Base-by-base conservation (phyloP, 2,888 invertebrate species). In the Melanchra persicariae region DNA sequence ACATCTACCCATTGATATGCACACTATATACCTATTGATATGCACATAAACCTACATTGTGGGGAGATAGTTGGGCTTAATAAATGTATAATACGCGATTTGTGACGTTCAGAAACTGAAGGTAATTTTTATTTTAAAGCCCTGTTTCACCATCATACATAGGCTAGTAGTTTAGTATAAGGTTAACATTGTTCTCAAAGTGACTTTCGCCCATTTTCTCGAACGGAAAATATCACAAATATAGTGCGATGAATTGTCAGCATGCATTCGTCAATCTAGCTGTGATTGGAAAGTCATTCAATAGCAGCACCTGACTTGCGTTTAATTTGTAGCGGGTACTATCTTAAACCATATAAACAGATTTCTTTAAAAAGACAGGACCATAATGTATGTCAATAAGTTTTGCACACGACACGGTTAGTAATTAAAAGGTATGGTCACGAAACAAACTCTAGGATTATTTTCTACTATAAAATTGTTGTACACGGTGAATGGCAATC, bases 41-140 rank as follows among this genome's bases (percentile, higher is more conserved):
- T 47, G 22, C 22, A 58, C 15, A 57, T 47, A 72, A 9, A 19
- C 15, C 12, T 49, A 71, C 12, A 49, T 9, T 24, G 17, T 8
- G 15, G 5, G 45, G 15, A 10, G 37, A 9, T 17, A 9, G 0
- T 37, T 40, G 22, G 10, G 24, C 5, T 15, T 17, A 24, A 5
- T n/a, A 9, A 43, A 10, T 12, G 10, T 2, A 52, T 24, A n/a
- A 10, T 19, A 30, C 30, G 19, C 17, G 19, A 61, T 63, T 71
- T 71, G 74, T 63, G 74, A 74, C 64, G 9, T 40, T 47, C 12
- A 74, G 43, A 22, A 34, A 8, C 7, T 34, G 34, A 30, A 30
- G 30, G 6, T 30, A 30, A 30, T 30, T 30, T 30, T 30, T 5
- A 30, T 3, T 30, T 30, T 30, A 30, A 30, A 30, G 30, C 4